Conservation (phyloP, 2,113 vertebrate genomes). For the Tiliqua scincoides region DNA sequence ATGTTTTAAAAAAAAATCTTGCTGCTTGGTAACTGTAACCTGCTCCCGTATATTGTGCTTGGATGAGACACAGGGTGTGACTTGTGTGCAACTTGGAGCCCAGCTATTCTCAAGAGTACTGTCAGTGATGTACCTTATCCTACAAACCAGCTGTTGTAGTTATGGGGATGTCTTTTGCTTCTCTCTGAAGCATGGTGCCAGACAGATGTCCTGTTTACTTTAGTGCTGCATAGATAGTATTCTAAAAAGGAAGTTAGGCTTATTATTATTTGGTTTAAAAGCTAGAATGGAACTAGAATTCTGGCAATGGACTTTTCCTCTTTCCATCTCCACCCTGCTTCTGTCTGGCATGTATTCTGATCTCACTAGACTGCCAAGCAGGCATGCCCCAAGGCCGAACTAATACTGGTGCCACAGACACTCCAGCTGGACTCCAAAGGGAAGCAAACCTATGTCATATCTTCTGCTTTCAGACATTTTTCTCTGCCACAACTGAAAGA, state of each 20-base stretch:
- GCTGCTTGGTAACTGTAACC: neutral
- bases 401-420: neutral
- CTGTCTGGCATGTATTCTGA: conserved; percentile 25
- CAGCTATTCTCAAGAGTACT: neutral
- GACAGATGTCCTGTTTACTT: conserved; percentile 2
- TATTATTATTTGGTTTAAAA: neutral
- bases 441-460: neutral
- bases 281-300: conserved; percentile 22
- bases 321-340: neutral
- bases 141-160: neutral
- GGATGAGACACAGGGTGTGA: neutral
- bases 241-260: neutral
- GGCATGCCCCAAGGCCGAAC: neutral
- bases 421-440: neutral
- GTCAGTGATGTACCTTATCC: conserved; percentile 24
- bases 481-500: neutral
- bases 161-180: neutral
- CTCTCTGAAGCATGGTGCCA: fast-evolving
- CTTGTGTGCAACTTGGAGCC: neutral
- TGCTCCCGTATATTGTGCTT: neutral
- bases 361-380: neutral
- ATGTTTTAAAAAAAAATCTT: neutral
- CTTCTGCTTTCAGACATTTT: neutral
- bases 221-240: conserved; percentile 8
- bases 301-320: conserved; percentile 4